These are phyloP conservation scores for Terrapene triunguis DNA, from an alignment of 2,113 vertebrate species.

Conservation along the genomic window DNA sequence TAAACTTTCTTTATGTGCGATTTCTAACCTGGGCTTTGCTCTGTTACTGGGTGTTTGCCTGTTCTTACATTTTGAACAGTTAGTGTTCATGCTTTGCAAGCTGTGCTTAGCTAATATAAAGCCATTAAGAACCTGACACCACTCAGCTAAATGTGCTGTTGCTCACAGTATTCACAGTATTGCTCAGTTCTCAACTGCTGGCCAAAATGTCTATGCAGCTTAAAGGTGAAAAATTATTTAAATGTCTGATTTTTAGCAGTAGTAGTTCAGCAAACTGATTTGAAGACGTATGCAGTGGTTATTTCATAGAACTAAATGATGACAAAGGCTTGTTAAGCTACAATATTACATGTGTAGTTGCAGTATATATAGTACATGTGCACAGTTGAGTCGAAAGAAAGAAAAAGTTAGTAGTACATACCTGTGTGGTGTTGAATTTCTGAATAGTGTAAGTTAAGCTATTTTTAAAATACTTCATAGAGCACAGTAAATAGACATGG, in stretches of 20 bases:
- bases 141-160: conserved; percentile 36
- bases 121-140: not conserved
- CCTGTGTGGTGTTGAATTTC: not conserved
- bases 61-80: conserved; percentile 11
- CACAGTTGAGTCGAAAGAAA: not conserved
- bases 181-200: conserved; percentile 20
- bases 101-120: conserved; percentile 47
- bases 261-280: not conserved
- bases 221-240: not conserved
- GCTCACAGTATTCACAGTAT: not conserved
- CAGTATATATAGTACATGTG: not conserved
- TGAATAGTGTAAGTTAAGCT: not conserved
- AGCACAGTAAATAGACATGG: fast-evolving
- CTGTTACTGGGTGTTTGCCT: conserved; percentile 20
- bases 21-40: conserved; percentile 49
- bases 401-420: not conserved
- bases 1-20: conserved; percentile 5
- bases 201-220: not conserved
- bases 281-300: not conserved
- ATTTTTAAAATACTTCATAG: not conserved
- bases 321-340: not conserved
- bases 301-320: not conserved
- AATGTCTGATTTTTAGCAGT: conserved; percentile 32
- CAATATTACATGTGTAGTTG: not conserved
- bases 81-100: conserved; percentile 48